A percentile compares a stretch with the other conserved stretches of the same genome.
phyloP scores from a whole-genome alignment of 37 sponge, comb jelly and placozoan species.

The Bolinopsis microptera region DNA sequence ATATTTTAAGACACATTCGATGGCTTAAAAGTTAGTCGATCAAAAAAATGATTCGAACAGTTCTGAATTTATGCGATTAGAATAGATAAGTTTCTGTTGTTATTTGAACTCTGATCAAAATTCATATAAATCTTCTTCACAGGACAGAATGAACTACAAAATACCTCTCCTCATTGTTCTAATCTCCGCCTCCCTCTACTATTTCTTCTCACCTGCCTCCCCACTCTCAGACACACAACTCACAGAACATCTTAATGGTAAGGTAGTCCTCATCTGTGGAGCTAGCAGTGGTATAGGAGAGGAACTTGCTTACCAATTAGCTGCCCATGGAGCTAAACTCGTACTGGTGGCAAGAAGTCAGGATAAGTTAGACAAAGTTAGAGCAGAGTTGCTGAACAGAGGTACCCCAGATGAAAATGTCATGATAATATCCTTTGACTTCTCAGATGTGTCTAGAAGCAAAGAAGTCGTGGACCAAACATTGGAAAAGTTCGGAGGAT shows the following conservation, averaged over 20 bases:
- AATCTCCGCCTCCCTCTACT: background rate
- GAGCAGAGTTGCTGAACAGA: background rate
- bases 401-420: background rate
- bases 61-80: no score
- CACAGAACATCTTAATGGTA: background rate
- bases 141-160: constrained; percentile 14
- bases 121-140: no score
- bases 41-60: no score
- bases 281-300: constrained; percentile 39
- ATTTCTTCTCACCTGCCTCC: background rate
- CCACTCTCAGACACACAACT: background rate
- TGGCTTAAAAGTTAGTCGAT: no score
- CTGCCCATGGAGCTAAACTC: background rate
- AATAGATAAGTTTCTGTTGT: no score
- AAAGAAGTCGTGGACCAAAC: background rate
- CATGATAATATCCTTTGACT: background rate
- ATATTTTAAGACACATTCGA: no score
- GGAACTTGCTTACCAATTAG: constrained; percentile 7
- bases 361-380: constrained; percentile 2
- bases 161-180: background rate
- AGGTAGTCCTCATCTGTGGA: constrained; percentile 40
- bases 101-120: no score
- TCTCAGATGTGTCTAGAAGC: background rate
- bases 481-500: background rate
- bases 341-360: constrained; percentile 46